phyloP scores from a whole-genome alignment of 2,113 vertebrate species.

The Corythaeola cristata region DNA sequence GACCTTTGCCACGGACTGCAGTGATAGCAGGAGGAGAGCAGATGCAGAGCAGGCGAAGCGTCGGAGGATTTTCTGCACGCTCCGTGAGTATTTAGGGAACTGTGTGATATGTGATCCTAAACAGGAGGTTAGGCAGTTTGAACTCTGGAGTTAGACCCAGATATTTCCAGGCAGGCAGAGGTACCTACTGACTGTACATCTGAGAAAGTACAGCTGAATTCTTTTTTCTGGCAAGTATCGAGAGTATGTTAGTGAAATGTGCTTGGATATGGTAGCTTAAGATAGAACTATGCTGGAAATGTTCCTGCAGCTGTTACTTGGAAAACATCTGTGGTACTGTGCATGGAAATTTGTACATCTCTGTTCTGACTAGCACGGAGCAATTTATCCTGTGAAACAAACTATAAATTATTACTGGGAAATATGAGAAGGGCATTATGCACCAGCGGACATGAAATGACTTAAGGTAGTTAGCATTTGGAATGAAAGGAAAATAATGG shows the following conservation, averaged over 20 bases:
- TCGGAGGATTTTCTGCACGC: neutral
- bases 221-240: neutral
- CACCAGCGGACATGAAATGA: neutral
- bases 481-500: neutral
- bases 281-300: slow-evolving; percentile 35
- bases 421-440: neutral
- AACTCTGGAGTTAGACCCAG: neutral
- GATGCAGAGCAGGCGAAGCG: neutral
- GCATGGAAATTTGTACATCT: neutral
- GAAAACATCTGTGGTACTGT: slow-evolving; percentile 33
- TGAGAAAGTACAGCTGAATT: neutral
- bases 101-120: neutral
- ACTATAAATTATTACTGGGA: neutral
- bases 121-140: neutral
- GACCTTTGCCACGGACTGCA: neutral
- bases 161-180: neutral
- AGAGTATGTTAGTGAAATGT: neutral
- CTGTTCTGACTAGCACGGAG: neutral
- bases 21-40: neutral
- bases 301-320: slow-evolving; percentile 46
- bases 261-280: neutral
- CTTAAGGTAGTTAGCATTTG: neutral
- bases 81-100: neutral
- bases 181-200: neutral
- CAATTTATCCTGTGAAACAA: neutral